Evolutionary conservation across 2,113 vertebrate species (phyloP).

Genomic region (Myiagra hebetior): DNA sequence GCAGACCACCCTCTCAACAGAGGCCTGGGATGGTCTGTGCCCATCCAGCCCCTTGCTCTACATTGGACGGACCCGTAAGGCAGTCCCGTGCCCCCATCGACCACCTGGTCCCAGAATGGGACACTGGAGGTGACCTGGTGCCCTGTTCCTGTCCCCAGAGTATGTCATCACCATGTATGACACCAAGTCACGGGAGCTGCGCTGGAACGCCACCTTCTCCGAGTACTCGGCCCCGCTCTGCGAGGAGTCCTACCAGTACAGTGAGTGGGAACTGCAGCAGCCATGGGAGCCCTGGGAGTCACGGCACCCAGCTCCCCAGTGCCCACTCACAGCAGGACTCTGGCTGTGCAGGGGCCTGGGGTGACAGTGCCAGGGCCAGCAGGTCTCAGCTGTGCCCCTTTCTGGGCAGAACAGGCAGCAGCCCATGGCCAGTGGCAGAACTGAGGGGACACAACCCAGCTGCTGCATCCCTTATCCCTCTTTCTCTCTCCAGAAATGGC

Average conservation of each 20-base stretch:
- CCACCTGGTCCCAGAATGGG: accelerated
- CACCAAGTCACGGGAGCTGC: constrained; percentile 85
- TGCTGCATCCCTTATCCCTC: neutral
- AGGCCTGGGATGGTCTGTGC: constrained; percentile 82
- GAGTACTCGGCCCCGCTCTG: constrained; percentile 85
- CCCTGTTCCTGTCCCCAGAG: constrained; percentile 70
- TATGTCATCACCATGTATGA: constrained; percentile 96
- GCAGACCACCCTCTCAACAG: constrained; percentile 88
- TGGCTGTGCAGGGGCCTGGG: neutral
- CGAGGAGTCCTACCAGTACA: constrained; percentile 81
- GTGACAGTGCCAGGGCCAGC: neutral
- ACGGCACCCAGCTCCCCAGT: neutral
- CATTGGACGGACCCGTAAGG: constrained; percentile 91
- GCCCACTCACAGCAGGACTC: accelerated
- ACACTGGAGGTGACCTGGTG: neutral
- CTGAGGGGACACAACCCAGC: too few species aligned
- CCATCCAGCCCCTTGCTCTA: constrained; percentile 86
- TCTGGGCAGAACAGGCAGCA: neutral
- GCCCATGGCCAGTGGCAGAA: accelerated
- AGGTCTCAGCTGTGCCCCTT: accelerated
- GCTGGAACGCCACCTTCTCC: constrained; percentile 92
- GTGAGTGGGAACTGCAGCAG: constrained; percentile 69
- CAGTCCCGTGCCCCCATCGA: accelerated
- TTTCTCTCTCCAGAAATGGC: constrained; percentile 80
- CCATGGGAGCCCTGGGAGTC: accelerated